Evolutionary conservation across 1,140 invertebrate genomes (phyloP).

Genomic region (Macrobrachium rosenbergii): DNA sequence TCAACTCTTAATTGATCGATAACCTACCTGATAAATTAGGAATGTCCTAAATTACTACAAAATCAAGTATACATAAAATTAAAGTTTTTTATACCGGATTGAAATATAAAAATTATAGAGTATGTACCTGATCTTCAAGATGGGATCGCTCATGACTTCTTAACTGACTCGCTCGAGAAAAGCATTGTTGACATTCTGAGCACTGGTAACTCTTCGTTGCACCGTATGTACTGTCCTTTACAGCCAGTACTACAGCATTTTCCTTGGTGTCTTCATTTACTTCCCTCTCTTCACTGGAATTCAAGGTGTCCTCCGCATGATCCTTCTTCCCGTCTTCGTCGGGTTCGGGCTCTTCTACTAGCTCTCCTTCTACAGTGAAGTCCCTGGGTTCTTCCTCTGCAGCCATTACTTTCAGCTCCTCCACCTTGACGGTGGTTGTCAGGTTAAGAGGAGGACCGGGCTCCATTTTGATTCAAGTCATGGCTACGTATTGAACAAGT

Average conservation of each 20-base stretch:
- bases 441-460: slow-evolving; percentile 54
- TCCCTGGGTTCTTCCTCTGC: slow-evolving; percentile 26
- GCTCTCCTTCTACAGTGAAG: slow-evolving; percentile 46
- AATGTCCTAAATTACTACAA: too few relatives aligned
- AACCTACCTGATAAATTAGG: too few relatives aligned
- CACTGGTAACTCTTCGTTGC: slow-evolving; percentile 36
- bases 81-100: too few relatives aligned
- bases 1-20: too few relatives aligned
- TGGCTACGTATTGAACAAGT: background rate
- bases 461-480: slow-evolving; percentile 38
- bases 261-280: background rate
- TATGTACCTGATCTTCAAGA: slow-evolving; percentile 49
- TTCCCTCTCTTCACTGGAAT: background rate
- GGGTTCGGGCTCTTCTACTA: slow-evolving; percentile 24
- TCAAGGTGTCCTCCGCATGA: background rate
- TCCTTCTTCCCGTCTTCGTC: slow-evolving; percentile 10
- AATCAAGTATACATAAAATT: too few relatives aligned
- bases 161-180: slow-evolving; percentile 48
- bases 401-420: slow-evolving; percentile 40
- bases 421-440: slow-evolving; percentile 54
- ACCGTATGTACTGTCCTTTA: background rate
- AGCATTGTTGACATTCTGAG: slow-evolving; percentile 28
- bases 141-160: slow-evolving; percentile 53
- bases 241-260: background rate
- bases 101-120: too few relatives aligned